phyloP scores from a whole-genome alignment of 2,888 invertebrate genomes.

The Spilosoma lubricipeda region DNA sequence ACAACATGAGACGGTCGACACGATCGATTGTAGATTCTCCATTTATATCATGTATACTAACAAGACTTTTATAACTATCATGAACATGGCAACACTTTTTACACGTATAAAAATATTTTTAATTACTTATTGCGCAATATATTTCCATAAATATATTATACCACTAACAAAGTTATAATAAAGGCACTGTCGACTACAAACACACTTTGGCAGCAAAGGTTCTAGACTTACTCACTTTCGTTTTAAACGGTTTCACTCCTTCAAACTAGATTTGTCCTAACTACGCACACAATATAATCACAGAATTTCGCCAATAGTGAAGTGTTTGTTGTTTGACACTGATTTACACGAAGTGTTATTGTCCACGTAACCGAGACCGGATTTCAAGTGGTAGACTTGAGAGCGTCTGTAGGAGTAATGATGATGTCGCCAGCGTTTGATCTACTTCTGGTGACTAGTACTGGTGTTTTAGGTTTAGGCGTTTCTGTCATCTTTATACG shows the following conservation, averaged over 20 bases:
- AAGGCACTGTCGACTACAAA: constrained; percentile 87
- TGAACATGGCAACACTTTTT: constrained; percentile 85
- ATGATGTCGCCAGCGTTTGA: constrained; percentile 92
- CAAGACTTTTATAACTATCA: constrained; percentile 74
- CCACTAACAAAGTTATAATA: constrained; percentile 77
- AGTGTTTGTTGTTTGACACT: constrained; percentile 82
- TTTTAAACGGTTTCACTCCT: constrained; percentile 66
- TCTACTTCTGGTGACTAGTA: constrained; percentile 91
- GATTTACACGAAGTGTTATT: constrained; percentile 72
- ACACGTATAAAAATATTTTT: constrained; percentile 84
- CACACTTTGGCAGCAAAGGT: constrained; percentile 86
- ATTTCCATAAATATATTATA: constrained; percentile 81
- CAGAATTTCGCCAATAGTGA: constrained; percentile 84
- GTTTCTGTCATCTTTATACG: constrained; percentile 92
- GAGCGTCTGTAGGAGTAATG: constrained; percentile 87
- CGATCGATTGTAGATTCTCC: constrained; percentile 36
- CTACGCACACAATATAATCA: constrained; percentile 77
- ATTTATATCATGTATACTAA: constrained; percentile 57
- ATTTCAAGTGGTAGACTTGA: constrained; percentile 82
- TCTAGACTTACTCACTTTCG: constrained; percentile 71
- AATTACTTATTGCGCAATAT: constrained; percentile 78
- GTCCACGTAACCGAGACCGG: constrained; percentile 60
- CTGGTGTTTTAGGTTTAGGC: constrained; percentile 93
- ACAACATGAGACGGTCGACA: constrained; percentile 50
- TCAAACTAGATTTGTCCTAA: constrained; percentile 64